Conservation (phyloP, 2,888 invertebrate species). For the Tachina lurida region DNA sequence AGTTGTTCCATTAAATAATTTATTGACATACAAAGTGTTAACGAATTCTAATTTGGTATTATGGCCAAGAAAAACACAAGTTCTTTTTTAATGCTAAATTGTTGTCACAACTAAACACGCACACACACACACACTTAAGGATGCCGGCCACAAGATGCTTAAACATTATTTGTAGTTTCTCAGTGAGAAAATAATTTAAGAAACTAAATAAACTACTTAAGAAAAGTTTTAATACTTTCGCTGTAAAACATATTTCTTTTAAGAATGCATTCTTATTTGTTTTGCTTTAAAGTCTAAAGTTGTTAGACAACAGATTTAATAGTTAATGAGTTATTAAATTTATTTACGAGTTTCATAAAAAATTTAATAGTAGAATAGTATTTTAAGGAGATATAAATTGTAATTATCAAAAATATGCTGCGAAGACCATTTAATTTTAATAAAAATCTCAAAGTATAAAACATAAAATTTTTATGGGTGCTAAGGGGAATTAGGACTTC, state of each 20-base stretch:
- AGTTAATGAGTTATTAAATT: background rate
- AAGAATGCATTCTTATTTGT: background rate
- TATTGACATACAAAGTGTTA: background rate
- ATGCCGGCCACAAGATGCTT: constrained; percentile 14
- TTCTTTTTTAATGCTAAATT: constrained; percentile 11
- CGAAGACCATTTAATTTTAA: no score
- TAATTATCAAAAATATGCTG: no score
- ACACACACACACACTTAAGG: background rate
- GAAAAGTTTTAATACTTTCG: background rate
- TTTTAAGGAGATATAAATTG: background rate
- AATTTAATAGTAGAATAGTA: no score
- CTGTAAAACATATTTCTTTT: background rate
- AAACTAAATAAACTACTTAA: background rate
- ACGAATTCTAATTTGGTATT: constrained; percentile 22
- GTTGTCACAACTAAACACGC: background rate
- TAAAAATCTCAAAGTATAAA: no score
- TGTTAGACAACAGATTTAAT: background rate
- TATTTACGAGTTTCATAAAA: background rate
- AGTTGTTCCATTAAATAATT: constrained; percentile 14
- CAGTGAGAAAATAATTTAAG: background rate
- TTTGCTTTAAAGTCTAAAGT: background rate
- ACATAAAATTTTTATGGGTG: no score
- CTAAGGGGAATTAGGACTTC: no score
- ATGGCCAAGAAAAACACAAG: constrained; percentile 8
- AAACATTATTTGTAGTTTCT: constrained; percentile 13